Base-by-base conservation (phyloP, 2,888 invertebrate species). In the Merodon equestris region DNA sequence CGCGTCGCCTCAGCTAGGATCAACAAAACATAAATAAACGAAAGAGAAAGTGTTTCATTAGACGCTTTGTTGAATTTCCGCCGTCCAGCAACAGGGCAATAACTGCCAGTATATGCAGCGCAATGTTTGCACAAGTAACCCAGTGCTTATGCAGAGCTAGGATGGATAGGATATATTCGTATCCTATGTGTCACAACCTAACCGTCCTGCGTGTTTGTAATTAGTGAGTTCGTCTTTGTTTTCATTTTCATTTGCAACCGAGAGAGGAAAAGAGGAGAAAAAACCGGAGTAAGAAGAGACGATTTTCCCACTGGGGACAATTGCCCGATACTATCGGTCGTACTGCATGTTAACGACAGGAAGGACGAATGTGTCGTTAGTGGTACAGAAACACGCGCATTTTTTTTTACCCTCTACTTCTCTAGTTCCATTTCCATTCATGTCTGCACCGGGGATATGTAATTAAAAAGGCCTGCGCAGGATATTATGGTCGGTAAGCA, bases 401-500 rank as follows among this genome's bases (percentile, higher is more conserved):
- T 15, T 42, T 56, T 63, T 47, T 45, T 12, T 1, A 51, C 27
- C 19, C 12, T 40, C 10, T 40, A n/a, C 5, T 40, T 40, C 3
- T 34, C 40, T 15, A 7, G 9, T 36, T 36, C 27, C 27, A 27
- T 27, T 34, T 5, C 27, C 27, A 27, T 2, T 7, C 27, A n/a
- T n/a, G n/a, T 48, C 50, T 60, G 5, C 63, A 34, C 57, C 18
- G 3, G 17, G 42, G 58, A 56, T 58, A 18, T 77, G 72, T 72
- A 72, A 72, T 72, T 73, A 77, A 77, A 77, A 72, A 57, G 27
- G 42, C 67, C 66, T 67, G 54, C 61, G 61, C 67, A 67, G 57
- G 72, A 72, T 67, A 77, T 77, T 72, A 77, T 77, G 77, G 72
- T 58, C 45, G 72, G 57, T 72, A 63, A 77, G 67, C 77, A 77